These are phyloP conservation scores for Ganaspis sp. DNA, from an alignment of 1,140 invertebrate species.

Conservation along the genomic window DNA sequence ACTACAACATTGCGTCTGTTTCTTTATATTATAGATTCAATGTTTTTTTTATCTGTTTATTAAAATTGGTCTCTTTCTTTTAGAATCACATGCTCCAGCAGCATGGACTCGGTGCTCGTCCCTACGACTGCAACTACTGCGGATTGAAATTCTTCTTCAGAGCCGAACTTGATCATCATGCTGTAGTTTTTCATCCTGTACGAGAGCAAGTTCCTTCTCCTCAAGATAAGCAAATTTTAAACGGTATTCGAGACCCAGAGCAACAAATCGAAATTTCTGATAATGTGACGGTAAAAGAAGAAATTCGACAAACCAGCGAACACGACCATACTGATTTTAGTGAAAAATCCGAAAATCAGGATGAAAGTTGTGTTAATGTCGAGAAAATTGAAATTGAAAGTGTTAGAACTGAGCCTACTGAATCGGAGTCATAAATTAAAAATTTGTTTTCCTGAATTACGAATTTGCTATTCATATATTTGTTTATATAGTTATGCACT, in stretches of 20 bases:
- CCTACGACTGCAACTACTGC: conserved; percentile 90
- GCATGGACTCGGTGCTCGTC: conserved; percentile 86
- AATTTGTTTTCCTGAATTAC: background rate
- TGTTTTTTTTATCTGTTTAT: too few species aligned
- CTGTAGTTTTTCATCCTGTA: conserved; percentile 52
- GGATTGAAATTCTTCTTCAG: conserved; percentile 93
- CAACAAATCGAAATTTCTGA: conserved; percentile 10
- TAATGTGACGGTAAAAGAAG: conserved; percentile 45
- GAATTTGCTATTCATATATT: background rate
- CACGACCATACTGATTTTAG: conserved; percentile 43
- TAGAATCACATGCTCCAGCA: conserved; percentile 88
- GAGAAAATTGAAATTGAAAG: background rate
- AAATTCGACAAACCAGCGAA: conserved; percentile 44
- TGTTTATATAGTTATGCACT: background rate
- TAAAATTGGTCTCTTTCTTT: too few species aligned
- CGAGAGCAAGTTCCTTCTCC: conserved; percentile 42
- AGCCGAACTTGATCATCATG: conserved; percentile 92
- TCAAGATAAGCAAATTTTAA: conserved; percentile 47
- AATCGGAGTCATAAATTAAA: background rate
- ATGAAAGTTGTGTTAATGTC: background rate
- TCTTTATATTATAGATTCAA: too few species aligned
- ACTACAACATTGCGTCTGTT: too few species aligned
- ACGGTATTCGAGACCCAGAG: conserved; percentile 24
- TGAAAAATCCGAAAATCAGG: background rate
- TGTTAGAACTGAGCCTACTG: background rate